Percentiles rank a stretch among this genome's conserved stretches.
Evolutionary conservation across 2,797 vertebrate genomes (phyloP).

Genomic region (Gallinago nigripennis): DNA sequence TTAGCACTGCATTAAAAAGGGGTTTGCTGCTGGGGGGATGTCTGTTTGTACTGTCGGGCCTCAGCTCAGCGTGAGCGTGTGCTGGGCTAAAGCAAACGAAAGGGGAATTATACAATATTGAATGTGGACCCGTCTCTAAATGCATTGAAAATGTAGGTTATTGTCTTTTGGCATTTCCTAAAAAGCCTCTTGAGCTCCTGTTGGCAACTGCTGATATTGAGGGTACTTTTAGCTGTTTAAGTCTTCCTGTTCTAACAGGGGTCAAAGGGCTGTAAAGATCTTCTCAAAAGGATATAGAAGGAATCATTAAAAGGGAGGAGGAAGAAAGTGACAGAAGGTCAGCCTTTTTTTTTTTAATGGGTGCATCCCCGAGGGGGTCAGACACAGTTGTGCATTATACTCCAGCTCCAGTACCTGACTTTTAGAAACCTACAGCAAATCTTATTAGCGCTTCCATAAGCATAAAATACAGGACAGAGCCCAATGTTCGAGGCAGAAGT

Average conservation of each 20-base stretch:
- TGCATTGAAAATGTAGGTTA: conserved; percentile 62
- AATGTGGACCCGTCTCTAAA: conserved; percentile 63
- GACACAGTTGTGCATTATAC: conserved; percentile 65
- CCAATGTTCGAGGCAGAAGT: conserved; percentile 14
- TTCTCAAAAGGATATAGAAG: conserved; percentile 79
- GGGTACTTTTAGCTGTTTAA: conserved; percentile 79
- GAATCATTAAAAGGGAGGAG: conserved; percentile 82
- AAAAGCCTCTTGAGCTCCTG: conserved; percentile 75
- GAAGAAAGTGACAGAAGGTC: conserved; percentile 79
- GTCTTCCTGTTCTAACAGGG: conserved; percentile 80
- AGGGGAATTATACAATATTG: conserved; percentile 60
- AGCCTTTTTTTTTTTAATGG: conserved; percentile 77
- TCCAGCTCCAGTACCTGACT: conserved; percentile 71
- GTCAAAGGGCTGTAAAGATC: conserved; percentile 81
- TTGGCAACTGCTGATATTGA: conserved; percentile 64
- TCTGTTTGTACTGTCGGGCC: conserved; percentile 19
- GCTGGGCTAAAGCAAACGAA: conserved; percentile 40
- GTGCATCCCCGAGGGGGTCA: conserved; percentile 72
- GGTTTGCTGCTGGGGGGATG: neutral
- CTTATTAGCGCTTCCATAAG: conserved; percentile 66
- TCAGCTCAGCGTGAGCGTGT: accelerated
- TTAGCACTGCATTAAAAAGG: neutral
- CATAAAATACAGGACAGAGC: conserved; percentile 31
- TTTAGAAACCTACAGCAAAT: conserved; percentile 67
- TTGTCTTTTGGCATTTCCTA: conserved; percentile 77